These are phyloP conservation scores for Heliconius sara DNA, from an alignment of 2,888 invertebrate genomes.

Conservation along the genomic window DNA sequence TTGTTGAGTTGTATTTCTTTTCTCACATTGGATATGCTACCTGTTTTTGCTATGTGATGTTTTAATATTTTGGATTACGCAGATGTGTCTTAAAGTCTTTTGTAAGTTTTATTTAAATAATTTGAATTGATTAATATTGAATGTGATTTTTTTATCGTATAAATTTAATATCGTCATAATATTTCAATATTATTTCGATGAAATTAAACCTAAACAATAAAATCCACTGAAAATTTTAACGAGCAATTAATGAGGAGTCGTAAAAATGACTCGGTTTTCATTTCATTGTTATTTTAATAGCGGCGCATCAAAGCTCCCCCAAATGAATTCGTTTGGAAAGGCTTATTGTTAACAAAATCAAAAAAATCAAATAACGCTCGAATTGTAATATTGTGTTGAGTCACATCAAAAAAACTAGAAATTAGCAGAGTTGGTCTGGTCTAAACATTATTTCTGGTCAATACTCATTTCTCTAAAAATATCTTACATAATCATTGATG, in stretches of 20 bases:
- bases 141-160: too few species aligned
- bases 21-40: neutral
- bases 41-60: neutral
- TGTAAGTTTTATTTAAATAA: too few species aligned
- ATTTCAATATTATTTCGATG: too few species aligned
- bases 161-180: too few species aligned
- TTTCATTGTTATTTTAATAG: conserved; percentile 30
- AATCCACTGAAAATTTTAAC: neutral
- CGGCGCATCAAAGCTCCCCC: neutral
- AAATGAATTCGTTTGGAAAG: conserved; percentile 1
- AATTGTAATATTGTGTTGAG: neutral
- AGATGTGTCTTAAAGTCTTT: neutral
- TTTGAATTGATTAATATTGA: too few species aligned
- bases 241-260: conserved; percentile 9
- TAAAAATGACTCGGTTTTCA: conserved; percentile 5
- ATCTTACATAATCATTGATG: too few species aligned
- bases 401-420: neutral
- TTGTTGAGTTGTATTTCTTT: neutral
- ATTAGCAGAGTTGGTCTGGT: neutral
- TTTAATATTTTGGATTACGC: neutral
- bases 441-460: too few species aligned
- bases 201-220: neutral
- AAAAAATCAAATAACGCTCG: neutral
- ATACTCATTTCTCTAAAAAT: too few species aligned
- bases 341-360: conserved; percentile 10